These are phyloP conservation scores for Carduelis carduelis DNA, from an alignment of 2,797 vertebrate genomes.

Conservation along the genomic window DNA sequence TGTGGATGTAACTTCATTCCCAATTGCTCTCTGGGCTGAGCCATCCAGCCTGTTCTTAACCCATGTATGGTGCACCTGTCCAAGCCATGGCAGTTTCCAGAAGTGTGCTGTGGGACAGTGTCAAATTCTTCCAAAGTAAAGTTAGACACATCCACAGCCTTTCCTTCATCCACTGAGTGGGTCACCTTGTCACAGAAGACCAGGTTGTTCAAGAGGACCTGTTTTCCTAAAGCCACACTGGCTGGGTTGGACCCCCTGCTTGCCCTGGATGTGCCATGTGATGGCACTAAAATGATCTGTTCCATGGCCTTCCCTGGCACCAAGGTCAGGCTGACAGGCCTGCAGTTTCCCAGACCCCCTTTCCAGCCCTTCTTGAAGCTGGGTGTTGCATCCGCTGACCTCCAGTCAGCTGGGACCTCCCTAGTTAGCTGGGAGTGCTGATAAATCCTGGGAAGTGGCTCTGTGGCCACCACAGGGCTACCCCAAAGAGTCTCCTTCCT, in stretches of 20 bases:
- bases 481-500: background rate
- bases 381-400: background rate
- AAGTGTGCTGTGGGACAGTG: background rate
- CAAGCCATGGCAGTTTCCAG: background rate
- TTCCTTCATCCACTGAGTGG: background rate
- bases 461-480: background rate
- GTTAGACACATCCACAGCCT: background rate
- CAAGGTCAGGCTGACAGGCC: background rate
- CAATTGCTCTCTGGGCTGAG: background rate
- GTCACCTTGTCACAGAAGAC: background rate
- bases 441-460: background rate
- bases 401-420: background rate
- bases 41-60: background rate
- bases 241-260: background rate
- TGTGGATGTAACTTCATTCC: background rate
- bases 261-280: background rate
- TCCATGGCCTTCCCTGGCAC: background rate
- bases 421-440: background rate
- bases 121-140: background rate
- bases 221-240: background rate
- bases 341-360: background rate
- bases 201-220: background rate
- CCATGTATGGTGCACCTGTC: background rate
- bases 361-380: background rate
- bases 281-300: background rate